These are phyloP conservation scores for Pharmacophagus antenor DNA, from an alignment of 2,888 invertebrate species.

Conservation along the genomic window DNA sequence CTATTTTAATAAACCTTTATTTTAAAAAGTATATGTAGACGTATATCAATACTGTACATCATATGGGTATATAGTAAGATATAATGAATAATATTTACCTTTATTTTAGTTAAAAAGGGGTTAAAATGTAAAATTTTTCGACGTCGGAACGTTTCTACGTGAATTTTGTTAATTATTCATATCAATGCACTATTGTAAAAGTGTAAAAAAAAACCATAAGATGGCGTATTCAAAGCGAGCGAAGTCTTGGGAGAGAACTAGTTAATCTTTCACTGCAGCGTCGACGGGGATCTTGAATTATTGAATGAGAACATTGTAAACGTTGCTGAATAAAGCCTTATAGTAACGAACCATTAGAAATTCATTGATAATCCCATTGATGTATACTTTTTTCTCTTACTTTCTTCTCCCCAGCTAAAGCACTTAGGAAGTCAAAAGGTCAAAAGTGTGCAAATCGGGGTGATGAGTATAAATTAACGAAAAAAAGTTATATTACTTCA, in stretches of 20 bases:
- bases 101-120: conserved; percentile 3
- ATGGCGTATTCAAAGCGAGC: conserved; percentile 25
- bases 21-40: no score
- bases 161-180: conserved; percentile 30
- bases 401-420: no score
- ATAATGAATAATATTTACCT: no score
- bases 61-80: no score
- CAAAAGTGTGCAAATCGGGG: no score
- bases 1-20: no score
- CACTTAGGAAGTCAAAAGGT: no score
- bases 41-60: no score
- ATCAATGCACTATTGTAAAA: conserved; percentile 30
- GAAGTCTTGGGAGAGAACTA: conserved; percentile 13
- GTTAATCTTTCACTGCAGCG: conserved; percentile 27
- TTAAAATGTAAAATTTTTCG: conserved; percentile 5
- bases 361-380: not conserved
- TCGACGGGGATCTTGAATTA: conserved; percentile 22
- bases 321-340: conserved; percentile 4
- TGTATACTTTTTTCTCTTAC: no score
- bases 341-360: not conserved
- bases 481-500: no score
- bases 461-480: no score
- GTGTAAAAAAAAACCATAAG: conserved; percentile 28
- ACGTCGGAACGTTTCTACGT: conserved; percentile 18
- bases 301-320: conserved; percentile 14